Base-by-base conservation (phyloP, 2,797 vertebrate genomes). In the Ambastaia sidthimunki region DNA sequence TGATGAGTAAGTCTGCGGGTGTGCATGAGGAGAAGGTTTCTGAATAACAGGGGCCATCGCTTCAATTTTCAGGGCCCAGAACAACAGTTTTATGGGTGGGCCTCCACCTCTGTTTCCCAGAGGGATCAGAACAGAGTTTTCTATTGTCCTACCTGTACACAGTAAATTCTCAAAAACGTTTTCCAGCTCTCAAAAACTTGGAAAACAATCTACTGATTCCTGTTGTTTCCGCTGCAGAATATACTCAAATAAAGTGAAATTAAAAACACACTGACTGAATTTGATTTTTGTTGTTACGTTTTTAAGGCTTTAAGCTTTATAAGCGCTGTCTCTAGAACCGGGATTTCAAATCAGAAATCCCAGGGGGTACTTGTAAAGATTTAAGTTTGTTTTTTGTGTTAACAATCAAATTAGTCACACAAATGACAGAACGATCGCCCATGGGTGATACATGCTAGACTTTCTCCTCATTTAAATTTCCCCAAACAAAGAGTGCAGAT, bases 21-120 rank as follows among this genome's bases (percentile, higher is more conserved):
- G 18, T 73, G n/a, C 59, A 63, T 71, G 70, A 60, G 31, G 52
- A 74, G n/a, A 37, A 80, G 65, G 62, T 63, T 76, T n/a, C 44
- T 67, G 18, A 74, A 48, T 82, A 50, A 67, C 3, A 15, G 1
- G 47, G 47, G 25, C 41, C 15, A 3, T 37, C 3, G 16, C 16
- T 37, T 65, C 7, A n/a, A 65, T n/a, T 65, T n/a, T 55, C 50
- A 11, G 44, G 41, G 54, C 37, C n/a, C 41, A 21, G 23, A 41
- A 60, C 28, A 19, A 52, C 18, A 18, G 21, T 34, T 70, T 23
- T 28, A 50, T 31, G 47, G 41, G 18, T 48, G 55, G 18, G 7
- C 11, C 28, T 57, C 16, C 19, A 19, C 21, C 52, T 9, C 31
- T 41, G 12, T 18, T 41, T 10, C 21, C 21, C 11, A 19, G 16